These are phyloP conservation scores for Drosophila subquinaria DNA, from an alignment of 2,888 invertebrate genomes.

Conservation along the genomic window DNA sequence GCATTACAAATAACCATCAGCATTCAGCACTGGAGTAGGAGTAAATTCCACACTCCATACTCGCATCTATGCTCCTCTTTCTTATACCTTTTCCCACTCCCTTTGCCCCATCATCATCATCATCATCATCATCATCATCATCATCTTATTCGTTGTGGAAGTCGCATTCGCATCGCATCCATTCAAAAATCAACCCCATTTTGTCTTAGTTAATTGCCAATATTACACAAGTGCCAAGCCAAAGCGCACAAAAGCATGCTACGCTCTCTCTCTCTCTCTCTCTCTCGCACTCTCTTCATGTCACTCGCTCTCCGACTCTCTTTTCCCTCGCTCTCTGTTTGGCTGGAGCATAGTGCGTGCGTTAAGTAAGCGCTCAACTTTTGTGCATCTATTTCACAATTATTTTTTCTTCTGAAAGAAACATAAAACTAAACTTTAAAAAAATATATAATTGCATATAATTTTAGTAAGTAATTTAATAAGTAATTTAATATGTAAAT, in stretches of 20 bases:
- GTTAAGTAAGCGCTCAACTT: constrained; percentile 29
- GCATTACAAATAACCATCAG: constrained; percentile 40
- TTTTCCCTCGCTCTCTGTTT: constrained; percentile 21
- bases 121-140: constrained; percentile 32
- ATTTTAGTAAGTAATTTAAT: too few species aligned
- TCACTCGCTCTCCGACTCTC: constrained; percentile 12
- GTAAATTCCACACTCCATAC: neutral
- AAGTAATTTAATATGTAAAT: too few species aligned
- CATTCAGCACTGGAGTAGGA: neutral
- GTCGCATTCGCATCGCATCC: constrained; percentile 49
- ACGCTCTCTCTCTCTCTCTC: constrained; percentile 11
- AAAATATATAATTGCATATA: too few species aligned
- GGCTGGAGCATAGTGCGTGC: constrained; percentile 34
- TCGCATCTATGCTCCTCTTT: neutral
- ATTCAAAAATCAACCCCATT: constrained; percentile 80
- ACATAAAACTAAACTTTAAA: too few species aligned
- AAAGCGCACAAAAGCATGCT: constrained; percentile 65
- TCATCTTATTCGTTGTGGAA: constrained; percentile 39
- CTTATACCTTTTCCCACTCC: constrained; percentile 1
- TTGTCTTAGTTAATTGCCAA: constrained; percentile 77
- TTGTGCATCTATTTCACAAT: neutral
- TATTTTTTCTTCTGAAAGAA: neutral
- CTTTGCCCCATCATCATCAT: constrained; percentile 28
- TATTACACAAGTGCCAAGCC: constrained; percentile 77
- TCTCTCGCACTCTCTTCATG: neutral